Percentiles rank a stretch among this genome's conserved stretches.
Conservation (phyloP, 2,888 invertebrate genomes). For the Thysanoteuthis rhombus region DNA sequence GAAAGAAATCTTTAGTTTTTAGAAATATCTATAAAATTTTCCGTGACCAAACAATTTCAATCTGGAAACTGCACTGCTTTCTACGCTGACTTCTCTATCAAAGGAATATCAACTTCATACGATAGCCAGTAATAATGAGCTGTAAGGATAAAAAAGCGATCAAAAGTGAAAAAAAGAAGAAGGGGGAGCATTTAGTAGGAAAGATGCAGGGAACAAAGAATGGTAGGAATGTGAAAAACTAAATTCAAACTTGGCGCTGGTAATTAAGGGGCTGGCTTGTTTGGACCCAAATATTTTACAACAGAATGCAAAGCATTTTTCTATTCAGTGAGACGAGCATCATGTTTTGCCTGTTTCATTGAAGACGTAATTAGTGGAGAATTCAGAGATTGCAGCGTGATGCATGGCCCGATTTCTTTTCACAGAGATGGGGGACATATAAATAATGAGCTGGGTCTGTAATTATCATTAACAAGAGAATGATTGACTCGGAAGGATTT, state of each 20-base stretch:
- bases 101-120: too few species aligned
- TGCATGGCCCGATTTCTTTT: neutral
- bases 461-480: neutral
- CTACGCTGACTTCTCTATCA: too few species aligned
- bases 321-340: neutral
- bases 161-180: too few species aligned
- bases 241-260: neutral
- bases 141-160: too few species aligned
- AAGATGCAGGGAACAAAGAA: too few species aligned
- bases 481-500: neutral
- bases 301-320: neutral
- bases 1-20: too few species aligned
- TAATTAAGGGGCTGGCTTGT: neutral
- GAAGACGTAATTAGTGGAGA: neutral
- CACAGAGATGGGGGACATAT: neutral
- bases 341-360: neutral
- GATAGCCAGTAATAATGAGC: too few species aligned
- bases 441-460: neutral
- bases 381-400: neutral
- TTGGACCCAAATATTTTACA: neutral
- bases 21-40: too few species aligned
- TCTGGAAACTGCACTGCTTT: too few species aligned
- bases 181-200: too few species aligned
- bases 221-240: neutral
- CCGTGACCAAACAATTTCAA: too few species aligned